Conservation (phyloP, 2,113 vertebrate genomes). For the Merops nubicus region DNA sequence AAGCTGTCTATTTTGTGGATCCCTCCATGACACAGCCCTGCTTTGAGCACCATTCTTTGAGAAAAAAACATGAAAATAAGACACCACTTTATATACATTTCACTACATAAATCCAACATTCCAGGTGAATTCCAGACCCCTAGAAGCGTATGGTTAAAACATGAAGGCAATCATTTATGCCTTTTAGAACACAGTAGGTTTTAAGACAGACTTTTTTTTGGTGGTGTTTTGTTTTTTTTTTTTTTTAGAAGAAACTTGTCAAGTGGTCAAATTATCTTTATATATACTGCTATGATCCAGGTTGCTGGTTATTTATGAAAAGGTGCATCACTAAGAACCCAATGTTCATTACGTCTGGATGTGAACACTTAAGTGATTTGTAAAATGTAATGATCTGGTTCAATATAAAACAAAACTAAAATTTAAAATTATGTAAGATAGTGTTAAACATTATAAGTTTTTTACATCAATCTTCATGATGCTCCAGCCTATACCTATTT, state of each 20-base stretch:
- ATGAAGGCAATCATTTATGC: background rate
- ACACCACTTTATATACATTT: background rate
- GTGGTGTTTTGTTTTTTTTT: no score
- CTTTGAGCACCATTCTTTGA: background rate
- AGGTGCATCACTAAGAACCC: background rate
- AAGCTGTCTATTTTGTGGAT: background rate
- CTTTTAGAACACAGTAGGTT: background rate
- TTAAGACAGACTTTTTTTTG: background rate
- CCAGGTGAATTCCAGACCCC: background rate
- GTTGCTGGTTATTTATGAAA: background rate
- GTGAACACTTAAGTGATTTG: background rate
- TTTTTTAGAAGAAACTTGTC: background rate
- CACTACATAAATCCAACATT: background rate
- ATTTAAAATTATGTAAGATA: background rate
- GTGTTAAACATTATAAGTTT: background rate
- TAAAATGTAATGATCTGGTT: background rate
- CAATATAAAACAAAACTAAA: no score
- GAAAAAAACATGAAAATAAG: background rate
- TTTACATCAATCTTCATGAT: background rate
- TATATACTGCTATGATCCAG: background rate
- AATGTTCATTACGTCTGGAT: background rate
- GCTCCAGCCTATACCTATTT: background rate
- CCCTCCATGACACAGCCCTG: background rate
- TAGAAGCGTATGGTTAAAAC: background rate
- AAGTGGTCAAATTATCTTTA: background rate